Percentiles rank a stretch among this genome's conserved stretches.
Conservation (phyloP, 1,140 invertebrate species). For the Caenorhabditis brenneri region DNA sequence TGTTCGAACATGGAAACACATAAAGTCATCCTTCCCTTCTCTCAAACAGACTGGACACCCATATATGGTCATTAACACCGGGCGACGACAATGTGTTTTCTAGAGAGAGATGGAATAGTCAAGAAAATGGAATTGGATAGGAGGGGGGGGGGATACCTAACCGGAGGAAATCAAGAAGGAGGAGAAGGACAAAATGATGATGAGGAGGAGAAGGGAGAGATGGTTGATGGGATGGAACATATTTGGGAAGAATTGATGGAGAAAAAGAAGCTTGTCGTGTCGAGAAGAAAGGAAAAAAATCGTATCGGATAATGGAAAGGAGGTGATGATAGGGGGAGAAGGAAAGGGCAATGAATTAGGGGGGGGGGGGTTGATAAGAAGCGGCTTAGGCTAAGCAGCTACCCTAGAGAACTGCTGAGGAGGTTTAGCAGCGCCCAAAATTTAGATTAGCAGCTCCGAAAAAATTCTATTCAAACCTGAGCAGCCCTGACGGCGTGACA, state of each 20-base stretch:
- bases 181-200: background rate
- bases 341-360: background rate
- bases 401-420: too few species aligned
- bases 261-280: background rate
- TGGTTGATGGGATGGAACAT: constrained; percentile 37
- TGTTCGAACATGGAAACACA: too few species aligned
- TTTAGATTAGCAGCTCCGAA: too few species aligned
- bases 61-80: too few species aligned
- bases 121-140: background rate
- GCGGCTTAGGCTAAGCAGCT: background rate
- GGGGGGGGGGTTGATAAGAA: background rate
- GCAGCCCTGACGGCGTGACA: too few species aligned
- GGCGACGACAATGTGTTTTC: too few species aligned
- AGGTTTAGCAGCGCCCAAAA: too few species aligned
- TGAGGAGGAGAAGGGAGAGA: background rate
- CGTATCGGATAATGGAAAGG: background rate
- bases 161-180: background rate
- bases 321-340: constrained; percentile 28
- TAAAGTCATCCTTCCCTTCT: too few species aligned
- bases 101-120: too few species aligned
- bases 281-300: background rate
- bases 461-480: too few species aligned
- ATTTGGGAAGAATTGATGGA: background rate
- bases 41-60: too few species aligned
- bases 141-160: background rate